These are phyloP conservation scores for Uloborus plumipes DNA, from an alignment of 2,888 invertebrate species.

Conservation along the genomic window DNA sequence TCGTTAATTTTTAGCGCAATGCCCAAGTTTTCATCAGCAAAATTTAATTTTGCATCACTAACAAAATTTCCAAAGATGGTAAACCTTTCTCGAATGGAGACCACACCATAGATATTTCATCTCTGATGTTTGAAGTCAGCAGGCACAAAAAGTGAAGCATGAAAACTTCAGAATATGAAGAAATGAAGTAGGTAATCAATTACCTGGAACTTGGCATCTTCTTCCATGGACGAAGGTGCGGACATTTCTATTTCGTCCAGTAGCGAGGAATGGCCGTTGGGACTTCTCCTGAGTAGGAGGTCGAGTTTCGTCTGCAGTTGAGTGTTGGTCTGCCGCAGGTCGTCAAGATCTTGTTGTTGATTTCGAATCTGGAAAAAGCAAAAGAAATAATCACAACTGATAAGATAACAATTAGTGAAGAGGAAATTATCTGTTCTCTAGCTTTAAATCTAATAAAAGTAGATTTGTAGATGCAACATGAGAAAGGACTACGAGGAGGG, in stretches of 20 bases:
- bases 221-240: constrained; percentile 68
- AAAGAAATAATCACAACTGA: background rate
- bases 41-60: no score
- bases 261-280: constrained; percentile 77
- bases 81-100: no score
- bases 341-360: constrained; percentile 77
- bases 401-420: background rate
- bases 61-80: no score
- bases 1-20: no score
- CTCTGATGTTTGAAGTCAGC: no score
- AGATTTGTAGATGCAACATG: no score
- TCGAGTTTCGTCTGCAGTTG: constrained; percentile 81
- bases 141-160: no score
- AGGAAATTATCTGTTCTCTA: background rate
- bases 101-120: no score
- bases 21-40: no score
- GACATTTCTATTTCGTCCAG: constrained; percentile 88
- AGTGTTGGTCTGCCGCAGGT: constrained; percentile 81
- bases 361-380: constrained; percentile 70
- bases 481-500: no score
- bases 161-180: background rate
- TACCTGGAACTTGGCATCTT: constrained; percentile 61
- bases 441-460: no score
- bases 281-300: constrained; percentile 73
- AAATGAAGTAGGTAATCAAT: background rate